Conservation (phyloP, 2,113 vertebrate species). For the Clinocottus analis region DNA sequence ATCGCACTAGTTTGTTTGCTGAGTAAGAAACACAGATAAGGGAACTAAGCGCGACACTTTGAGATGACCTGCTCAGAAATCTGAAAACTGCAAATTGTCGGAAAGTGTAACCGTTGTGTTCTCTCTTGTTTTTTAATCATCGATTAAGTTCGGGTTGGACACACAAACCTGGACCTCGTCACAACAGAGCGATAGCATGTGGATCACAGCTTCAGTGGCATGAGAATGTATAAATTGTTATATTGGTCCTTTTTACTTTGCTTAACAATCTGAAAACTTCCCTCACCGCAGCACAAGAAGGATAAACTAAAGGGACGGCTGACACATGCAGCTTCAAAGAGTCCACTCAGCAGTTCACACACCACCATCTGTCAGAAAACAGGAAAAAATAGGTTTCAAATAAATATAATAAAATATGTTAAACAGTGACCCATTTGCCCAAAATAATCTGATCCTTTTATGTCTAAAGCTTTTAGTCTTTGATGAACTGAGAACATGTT, state of each 20-base stretch:
- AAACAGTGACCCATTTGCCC: neutral
- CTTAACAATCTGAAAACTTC: neutral
- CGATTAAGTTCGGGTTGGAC: too few species aligned
- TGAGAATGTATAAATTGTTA: neutral
- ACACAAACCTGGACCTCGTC: neutral
- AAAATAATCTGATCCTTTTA: neutral
- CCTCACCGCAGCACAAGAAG: neutral
- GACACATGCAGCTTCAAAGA: neutral
- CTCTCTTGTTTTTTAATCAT: too few species aligned
- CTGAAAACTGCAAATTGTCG: too few species aligned
- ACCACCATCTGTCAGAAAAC: neutral
- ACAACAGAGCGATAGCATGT: neutral
- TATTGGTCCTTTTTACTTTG: neutral
- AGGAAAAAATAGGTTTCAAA: neutral
- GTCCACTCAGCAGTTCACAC: conserved; percentile 2
- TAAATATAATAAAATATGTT: neutral
- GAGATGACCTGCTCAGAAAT: too few species aligned
- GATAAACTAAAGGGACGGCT: neutral
- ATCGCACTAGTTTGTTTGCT: too few species aligned
- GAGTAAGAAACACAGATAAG: too few species aligned
- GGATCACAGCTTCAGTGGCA: neutral
- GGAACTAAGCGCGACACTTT: too few species aligned
- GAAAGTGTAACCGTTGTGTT: too few species aligned
- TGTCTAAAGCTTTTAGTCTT: neutral
- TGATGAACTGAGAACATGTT: neutral